Percentiles rank a stretch among this genome's conserved stretches.
Conservation (phyloP, 2,797 vertebrate species). For the Sandelia bainsii region DNA sequence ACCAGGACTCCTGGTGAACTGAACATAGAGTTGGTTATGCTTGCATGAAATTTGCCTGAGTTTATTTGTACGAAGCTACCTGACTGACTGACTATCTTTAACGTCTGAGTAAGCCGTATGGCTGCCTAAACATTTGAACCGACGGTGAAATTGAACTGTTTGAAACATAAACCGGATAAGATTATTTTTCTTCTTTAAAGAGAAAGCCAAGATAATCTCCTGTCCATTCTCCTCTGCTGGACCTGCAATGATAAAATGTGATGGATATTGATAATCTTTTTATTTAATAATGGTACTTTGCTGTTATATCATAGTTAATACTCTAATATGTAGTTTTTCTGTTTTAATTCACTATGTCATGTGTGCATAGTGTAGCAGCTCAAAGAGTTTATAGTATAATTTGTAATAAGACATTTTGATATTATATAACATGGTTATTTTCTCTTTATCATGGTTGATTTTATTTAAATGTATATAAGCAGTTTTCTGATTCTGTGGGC, state of each 20-base stretch:
- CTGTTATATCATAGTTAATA: conserved; percentile 3
- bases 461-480: conserved; percentile 5
- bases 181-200: conserved; percentile 25
- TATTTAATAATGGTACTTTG: conserved; percentile 32
- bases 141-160: conserved; percentile 64
- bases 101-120: conserved; percentile 32
- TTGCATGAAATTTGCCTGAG: conserved; percentile 27
- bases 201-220: conserved; percentile 14
- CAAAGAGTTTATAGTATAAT: not conserved
- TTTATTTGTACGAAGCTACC: conserved; percentile 49
- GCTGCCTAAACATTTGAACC: conserved; percentile 45
- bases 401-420: not conserved
- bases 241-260: conserved; percentile 36
- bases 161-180: conserved; percentile 63
- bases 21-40: conserved; percentile 14
- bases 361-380: not conserved
- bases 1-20: conserved; percentile 15
- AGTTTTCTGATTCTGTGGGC: not conserved
- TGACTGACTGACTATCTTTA: conserved; percentile 54
- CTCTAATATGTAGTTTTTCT: not conserved
- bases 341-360: not conserved
- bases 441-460: not conserved
- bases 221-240: conserved; percentile 32
- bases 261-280: conserved; percentile 42
- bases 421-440: not conserved